These are phyloP conservation scores for Buceros bicornis DNA, from an alignment of 2,797 vertebrate species.

Conservation along the genomic window DNA sequence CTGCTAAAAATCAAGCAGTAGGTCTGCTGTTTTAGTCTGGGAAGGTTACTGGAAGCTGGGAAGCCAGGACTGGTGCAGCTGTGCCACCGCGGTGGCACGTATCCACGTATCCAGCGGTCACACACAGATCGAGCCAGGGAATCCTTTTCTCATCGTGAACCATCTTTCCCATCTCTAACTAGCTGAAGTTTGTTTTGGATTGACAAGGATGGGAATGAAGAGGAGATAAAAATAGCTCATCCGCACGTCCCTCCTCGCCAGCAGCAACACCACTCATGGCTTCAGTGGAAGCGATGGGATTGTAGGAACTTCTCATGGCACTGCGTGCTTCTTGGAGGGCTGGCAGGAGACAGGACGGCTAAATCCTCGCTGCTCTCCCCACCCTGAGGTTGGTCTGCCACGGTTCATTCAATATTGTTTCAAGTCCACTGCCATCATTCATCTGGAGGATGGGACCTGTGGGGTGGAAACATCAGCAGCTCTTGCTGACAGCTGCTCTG, in stretches of 20 bases:
- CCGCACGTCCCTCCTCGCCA: background rate
- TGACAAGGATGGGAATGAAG: slow-evolving; percentile 9
- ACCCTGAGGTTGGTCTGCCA: background rate
- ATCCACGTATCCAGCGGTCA: background rate
- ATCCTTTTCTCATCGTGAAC: slow-evolving; percentile 37
- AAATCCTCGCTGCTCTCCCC: background rate
- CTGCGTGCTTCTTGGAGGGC: background rate
- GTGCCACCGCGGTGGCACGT: background rate
- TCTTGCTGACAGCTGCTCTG: background rate
- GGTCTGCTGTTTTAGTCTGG: slow-evolving; percentile 40
- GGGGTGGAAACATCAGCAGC: background rate
- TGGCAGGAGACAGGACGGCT: background rate
- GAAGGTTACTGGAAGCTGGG: slow-evolving; percentile 53
- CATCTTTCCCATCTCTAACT: slow-evolving; percentile 24
- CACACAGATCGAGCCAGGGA: background rate
- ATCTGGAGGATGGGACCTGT: background rate
- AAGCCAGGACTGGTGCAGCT: background rate
- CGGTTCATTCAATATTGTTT: background rate
- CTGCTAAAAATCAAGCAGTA: slow-evolving; percentile 41
- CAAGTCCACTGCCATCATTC: background rate
- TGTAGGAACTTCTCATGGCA: background rate
- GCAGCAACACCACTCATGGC: background rate
- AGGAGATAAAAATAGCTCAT: slow-evolving; percentile 21
- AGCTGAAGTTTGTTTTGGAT: slow-evolving; percentile 45
- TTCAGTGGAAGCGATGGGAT: background rate